A percentile compares a stretch with the other conserved stretches of the same genome.
phyloP scores from a whole-genome alignment of 2,113 vertebrate genomes.

The Polyodon spathula region DNA sequence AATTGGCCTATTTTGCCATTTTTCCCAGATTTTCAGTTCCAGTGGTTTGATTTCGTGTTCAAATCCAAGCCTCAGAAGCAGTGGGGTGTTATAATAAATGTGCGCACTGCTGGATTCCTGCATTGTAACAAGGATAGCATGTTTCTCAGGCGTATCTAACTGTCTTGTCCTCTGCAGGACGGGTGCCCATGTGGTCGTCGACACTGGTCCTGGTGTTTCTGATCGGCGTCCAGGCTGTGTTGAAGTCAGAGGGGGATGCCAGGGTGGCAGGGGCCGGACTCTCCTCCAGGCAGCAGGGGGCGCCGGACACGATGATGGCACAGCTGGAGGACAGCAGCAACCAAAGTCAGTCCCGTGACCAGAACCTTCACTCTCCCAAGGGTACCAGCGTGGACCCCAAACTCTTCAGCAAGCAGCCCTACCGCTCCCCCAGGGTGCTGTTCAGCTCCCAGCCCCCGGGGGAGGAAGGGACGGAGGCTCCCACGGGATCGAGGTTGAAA shows the following conservation, averaged over 20 bases:
- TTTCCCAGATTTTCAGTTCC: no score
- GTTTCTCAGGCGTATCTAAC: no score
- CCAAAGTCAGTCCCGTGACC: conserved; percentile 16
- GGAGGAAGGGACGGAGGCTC: conserved; percentile 52
- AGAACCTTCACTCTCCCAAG: conserved; percentile 34
- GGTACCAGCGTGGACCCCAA: conserved; percentile 81
- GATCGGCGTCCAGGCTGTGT: conserved; percentile 87
- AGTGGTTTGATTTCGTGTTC: no score
- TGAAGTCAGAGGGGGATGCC: conserved; percentile 76
- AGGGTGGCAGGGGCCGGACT: conserved; percentile 19
- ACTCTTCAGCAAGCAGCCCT: conserved; percentile 73
- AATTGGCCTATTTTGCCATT: no score
- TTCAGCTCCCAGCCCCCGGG: conserved; percentile 77
- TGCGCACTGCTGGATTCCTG: no score
- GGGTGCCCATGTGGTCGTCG: conserved; percentile 93
- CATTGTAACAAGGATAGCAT: no score
- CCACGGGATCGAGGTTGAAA: conserved; percentile 60
- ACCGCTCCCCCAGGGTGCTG: conserved; percentile 78
- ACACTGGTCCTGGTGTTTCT: conserved; percentile 88
- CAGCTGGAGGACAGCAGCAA: conserved; percentile 15
- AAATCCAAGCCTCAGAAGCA: no score
- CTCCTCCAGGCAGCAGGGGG: background rate
- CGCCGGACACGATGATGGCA: conserved; percentile 12
- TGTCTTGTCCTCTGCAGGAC: conserved; percentile 38
- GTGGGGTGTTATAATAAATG: no score